Conservation (phyloP, 53 echinoderm and acorn worm species). For the Zoroaster sp. region DNA sequence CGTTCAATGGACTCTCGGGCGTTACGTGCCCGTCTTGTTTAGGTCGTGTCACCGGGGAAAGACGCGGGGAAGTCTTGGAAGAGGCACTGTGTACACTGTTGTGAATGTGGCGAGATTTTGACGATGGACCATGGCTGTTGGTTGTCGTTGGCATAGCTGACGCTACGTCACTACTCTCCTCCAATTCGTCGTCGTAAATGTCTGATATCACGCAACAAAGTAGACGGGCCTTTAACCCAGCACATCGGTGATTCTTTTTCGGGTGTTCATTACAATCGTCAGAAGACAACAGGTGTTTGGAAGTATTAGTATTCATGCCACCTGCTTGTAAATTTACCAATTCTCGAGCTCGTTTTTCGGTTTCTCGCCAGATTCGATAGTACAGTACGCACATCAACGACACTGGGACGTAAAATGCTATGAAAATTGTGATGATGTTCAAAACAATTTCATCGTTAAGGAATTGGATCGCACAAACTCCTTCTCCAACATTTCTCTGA, state of each 20-base stretch:
- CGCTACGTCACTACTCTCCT: conserved; percentile 92
- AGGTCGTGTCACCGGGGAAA: conserved; percentile 48
- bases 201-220: conserved; percentile 69
- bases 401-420: conserved; percentile 95
- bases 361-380: conserved; percentile 97
- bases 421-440: conserved; percentile 84
- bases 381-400: conserved; percentile 90
- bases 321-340: conserved; percentile 88
- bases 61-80: conserved; percentile 51
- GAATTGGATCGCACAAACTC: conserved; percentile 86
- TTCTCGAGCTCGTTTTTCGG: conserved; percentile 92
- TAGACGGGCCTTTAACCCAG: conserved; percentile 35
- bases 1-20: conserved; percentile 19
- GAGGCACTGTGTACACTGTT: conserved; percentile 57
- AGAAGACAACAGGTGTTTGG: conserved; percentile 68
- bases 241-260: conserved; percentile 9
- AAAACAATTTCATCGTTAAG: conserved; percentile 70
- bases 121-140: conserved; percentile 44
- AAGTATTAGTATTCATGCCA: conserved; percentile 51
- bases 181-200: conserved; percentile 83
- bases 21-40: conserved; percentile 43
- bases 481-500: conserved; percentile 75
- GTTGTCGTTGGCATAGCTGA: conserved; percentile 56
- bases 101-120: conserved; percentile 50
- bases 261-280: conserved; percentile 65